Conservation (phyloP, 1,140 invertebrate genomes). For the Ceratosolen solmsi region DNA sequence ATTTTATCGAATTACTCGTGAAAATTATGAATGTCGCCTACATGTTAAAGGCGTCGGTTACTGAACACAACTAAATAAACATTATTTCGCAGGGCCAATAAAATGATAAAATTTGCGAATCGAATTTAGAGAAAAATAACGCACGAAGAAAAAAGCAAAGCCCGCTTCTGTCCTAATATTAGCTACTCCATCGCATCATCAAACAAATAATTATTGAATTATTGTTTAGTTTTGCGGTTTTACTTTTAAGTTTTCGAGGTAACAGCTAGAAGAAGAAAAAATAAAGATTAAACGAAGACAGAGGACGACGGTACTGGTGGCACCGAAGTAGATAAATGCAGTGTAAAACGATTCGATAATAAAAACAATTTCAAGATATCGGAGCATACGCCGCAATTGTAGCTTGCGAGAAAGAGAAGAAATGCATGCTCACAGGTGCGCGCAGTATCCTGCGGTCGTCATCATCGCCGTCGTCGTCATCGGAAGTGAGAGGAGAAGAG, state of each 20-base stretch:
- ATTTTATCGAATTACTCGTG: not conserved
- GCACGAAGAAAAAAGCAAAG: too few relatives aligned
- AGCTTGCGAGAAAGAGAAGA: not conserved
- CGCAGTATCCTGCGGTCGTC: not conserved
- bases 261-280: not conserved
- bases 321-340: too few relatives aligned
- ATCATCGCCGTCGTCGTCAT: not conserved
- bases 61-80: not conserved
- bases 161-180: too few relatives aligned
- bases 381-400: not conserved
- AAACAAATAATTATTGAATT: too few relatives aligned
- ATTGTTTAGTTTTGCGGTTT: too few relatives aligned
- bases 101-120: too few relatives aligned
- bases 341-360: not conserved
- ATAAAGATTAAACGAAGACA: not conserved
- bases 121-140: too few relatives aligned
- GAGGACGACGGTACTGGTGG: too few relatives aligned
- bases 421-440: not conserved
- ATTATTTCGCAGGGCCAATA: not conserved
- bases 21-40: not conserved
- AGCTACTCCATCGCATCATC: too few relatives aligned
- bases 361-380: constrained; percentile 1
- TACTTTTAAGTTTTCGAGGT: not conserved
- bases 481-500: not conserved
- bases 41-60: not conserved